These are phyloP conservation scores for Nymphicus hollandicus DNA, from an alignment of 2,113 vertebrate species.

Conservation along the genomic window DNA sequence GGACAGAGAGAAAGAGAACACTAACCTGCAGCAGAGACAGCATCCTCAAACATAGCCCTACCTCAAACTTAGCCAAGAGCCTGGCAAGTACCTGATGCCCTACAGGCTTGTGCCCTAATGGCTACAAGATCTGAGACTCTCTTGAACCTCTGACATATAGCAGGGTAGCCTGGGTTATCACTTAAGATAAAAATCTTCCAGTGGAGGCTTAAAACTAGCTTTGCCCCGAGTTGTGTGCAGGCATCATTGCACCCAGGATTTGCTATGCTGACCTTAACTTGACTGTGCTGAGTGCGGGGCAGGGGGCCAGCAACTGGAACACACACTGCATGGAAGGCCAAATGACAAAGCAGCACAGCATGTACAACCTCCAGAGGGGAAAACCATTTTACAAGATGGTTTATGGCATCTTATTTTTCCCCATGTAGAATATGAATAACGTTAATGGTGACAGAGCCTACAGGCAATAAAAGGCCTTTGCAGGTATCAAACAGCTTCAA, in stretches of 20 bases:
- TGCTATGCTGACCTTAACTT: fast-evolving
- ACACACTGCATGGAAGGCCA: background rate
- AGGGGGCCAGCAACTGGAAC: background rate
- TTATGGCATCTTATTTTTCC: background rate
- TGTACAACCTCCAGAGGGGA: background rate
- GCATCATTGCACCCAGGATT: background rate
- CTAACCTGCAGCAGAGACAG: background rate
- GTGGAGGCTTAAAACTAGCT: fast-evolving
- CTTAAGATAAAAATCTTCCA: background rate
- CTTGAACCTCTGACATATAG: background rate
- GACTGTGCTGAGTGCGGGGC: fast-evolving
- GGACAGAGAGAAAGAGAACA: background rate
- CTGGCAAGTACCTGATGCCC: fast-evolving
- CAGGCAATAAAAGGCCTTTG: slow-evolving; percentile 36
- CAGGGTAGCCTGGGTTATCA: background rate
- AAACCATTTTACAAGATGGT: background rate
- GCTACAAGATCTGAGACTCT: background rate
- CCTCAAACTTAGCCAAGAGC: background rate
- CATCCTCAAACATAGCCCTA: fast-evolving
- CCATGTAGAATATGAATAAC: background rate
- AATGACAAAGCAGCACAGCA: background rate
- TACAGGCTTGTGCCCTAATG: fast-evolving
- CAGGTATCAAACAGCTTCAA: slow-evolving; percentile 41
- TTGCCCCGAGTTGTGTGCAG: background rate
- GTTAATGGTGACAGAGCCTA: slow-evolving; percentile 25